Conservation (phyloP, 2,113 vertebrate species). For the Motacilla tschutschensis region DNA sequence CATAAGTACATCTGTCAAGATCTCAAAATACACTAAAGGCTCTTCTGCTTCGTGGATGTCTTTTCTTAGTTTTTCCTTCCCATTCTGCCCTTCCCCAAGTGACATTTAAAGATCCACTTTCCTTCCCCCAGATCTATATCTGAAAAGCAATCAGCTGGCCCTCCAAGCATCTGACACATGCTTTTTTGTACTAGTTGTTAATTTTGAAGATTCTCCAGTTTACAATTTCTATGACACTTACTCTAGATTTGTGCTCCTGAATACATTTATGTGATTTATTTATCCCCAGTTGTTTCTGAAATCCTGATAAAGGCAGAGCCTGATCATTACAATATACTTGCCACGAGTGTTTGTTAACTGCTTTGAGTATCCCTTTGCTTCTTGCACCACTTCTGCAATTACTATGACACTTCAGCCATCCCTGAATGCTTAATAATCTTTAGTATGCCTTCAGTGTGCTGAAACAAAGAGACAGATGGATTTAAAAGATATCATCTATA, state of each 20-base stretch:
- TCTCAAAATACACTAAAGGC: background rate
- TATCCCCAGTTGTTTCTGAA: slow-evolving; percentile 31
- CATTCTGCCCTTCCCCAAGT: background rate
- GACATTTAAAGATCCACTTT: slow-evolving; percentile 8
- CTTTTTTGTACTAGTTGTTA: background rate
- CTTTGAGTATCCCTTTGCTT: background rate
- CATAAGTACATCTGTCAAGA: background rate
- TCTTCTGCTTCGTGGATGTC: background rate
- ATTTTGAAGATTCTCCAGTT: slow-evolving; percentile 16
- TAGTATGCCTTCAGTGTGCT: background rate
- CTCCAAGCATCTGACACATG: background rate
- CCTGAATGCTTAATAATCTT: background rate
- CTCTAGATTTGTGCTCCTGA: slow-evolving; percentile 41
- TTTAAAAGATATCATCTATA: background rate
- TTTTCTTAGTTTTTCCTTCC: background rate
- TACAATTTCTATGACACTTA: slow-evolving; percentile 33
- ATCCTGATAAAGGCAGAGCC: background rate
- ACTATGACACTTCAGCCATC: background rate
- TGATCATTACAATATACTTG: background rate
- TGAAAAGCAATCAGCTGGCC: background rate
- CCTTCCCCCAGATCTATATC: background rate
- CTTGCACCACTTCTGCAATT: background rate
- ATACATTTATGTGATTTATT: slow-evolving; percentile 45
- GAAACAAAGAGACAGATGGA: background rate
- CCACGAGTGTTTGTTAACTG: slow-evolving; percentile 18